Evolutionary conservation across 2,113 vertebrate species (phyloP).

Genomic region (Ctenodactylus gundi): DNA sequence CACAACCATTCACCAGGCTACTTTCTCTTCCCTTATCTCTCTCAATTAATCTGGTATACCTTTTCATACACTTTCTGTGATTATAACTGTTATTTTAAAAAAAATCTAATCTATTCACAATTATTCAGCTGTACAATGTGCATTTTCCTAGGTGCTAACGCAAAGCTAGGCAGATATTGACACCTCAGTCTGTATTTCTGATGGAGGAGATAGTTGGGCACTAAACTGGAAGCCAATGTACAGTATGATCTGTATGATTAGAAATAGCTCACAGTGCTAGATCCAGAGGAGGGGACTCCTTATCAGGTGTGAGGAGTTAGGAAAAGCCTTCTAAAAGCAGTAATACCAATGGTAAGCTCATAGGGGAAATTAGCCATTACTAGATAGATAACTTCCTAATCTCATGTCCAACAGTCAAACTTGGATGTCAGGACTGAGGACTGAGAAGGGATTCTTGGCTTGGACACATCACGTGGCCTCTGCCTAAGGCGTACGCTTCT

Average conservation of each 20-base stretch:
- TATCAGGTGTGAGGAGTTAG: too few species aligned
- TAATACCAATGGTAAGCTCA: background rate
- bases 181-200: background rate
- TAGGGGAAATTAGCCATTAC: background rate
- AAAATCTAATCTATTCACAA: background rate
- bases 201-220: background rate
- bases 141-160: background rate
- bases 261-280: background rate
- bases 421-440: background rate
- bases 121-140: background rate
- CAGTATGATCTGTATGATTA: background rate
- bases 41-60: background rate
- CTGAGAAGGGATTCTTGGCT: background rate
- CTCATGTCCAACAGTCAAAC: background rate
- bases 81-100: background rate
- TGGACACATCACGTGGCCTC: background rate
- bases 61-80: background rate
- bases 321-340: background rate
- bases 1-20: background rate
- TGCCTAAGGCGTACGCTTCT: background rate
- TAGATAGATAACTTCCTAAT: background rate
- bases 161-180: background rate
- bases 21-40: background rate
- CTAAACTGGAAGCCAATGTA: too few species aligned
- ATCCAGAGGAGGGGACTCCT: background rate